Percentiles rank a stretch among this genome's conserved stretches.
These are phyloP conservation scores for Aporophyla lueneburgensis DNA, from an alignment of 2,888 invertebrate species.

Conservation along the genomic window DNA sequence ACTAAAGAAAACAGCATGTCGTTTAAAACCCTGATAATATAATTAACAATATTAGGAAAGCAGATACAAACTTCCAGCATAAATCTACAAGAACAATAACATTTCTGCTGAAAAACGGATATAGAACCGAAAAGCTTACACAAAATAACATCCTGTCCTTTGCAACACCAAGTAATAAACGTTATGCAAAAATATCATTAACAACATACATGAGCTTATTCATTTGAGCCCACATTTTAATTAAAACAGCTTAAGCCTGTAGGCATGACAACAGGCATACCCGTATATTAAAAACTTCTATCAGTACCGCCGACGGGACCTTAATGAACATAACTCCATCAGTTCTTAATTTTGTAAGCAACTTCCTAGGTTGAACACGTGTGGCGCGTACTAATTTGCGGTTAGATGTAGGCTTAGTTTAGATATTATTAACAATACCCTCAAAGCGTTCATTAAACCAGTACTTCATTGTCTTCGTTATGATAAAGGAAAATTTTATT, in stretches of 20 bases:
- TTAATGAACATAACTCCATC: conserved; percentile 57
- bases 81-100: neutral
- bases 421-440: conserved; percentile 7
- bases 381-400: conserved; percentile 38
- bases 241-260: conserved; percentile 59
- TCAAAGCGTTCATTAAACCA: conserved; percentile 25
- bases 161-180: conserved; percentile 37
- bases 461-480: conserved; percentile 26
- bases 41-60: neutral
- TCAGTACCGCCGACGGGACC: conserved; percentile 49
- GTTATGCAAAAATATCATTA: conserved; percentile 60
- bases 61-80: neutral
- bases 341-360: conserved; percentile 49
- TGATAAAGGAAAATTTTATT: conserved; percentile 25
- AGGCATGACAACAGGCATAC: conserved; percentile 50
- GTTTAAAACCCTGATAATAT: neutral
- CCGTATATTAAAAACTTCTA: conserved; percentile 65
- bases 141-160: conserved; percentile 34
- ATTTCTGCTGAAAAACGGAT: neutral
- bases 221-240: conserved; percentile 63
- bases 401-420: conserved; percentile 18
- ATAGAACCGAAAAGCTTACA: neutral
- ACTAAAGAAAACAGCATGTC: neutral
- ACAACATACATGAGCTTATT: conserved; percentile 54
- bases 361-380: conserved; percentile 42